A percentile compares a stretch with the other conserved stretches of the same genome.
Evolutionary conservation across 2,888 invertebrate genomes (phyloP).

Genomic region (Artemia sp.): DNA sequence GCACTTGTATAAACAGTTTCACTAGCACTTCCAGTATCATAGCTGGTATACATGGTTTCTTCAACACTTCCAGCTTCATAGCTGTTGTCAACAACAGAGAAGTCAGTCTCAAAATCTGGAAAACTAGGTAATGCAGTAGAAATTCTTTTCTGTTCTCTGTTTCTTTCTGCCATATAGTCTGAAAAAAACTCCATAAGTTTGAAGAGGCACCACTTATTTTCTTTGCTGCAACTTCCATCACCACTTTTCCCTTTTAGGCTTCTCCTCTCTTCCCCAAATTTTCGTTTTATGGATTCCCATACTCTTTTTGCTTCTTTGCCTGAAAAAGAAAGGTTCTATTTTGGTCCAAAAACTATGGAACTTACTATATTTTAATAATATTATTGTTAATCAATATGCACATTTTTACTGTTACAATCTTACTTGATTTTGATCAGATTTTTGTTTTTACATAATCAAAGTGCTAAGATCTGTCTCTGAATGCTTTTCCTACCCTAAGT

Average conservation of each 20-base stretch:
- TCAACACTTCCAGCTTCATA: not conserved
- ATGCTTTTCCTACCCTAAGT: too few species aligned
- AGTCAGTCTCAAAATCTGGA: not conserved
- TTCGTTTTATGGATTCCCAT: not conserved
- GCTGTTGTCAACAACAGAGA: not conserved
- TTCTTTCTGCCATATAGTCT: not conserved
- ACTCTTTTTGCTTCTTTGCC: slow-evolving; percentile 1
- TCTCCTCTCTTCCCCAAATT: slow-evolving; percentile 9
- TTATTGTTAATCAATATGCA: too few species aligned
- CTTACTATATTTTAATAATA: too few species aligned
- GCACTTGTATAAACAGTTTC: too few species aligned
- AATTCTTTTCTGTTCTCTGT: slow-evolving; percentile 14
- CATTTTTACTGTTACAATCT: too few species aligned
- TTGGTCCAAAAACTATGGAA: not conserved
- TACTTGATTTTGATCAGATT: too few species aligned
- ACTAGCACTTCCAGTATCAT: too few species aligned
- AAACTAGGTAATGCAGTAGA: not conserved
- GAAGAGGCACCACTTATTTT: slow-evolving; percentile 7
- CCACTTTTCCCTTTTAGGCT: not conserved
- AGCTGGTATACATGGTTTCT: too few species aligned
- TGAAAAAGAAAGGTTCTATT: not conserved
- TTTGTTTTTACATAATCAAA: too few species aligned
- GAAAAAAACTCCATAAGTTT: slow-evolving; percentile 4
- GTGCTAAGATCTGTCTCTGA: too few species aligned
- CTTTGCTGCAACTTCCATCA: too few species aligned